A percentile compares a stretch with the other conserved stretches of the same genome.
phyloP scores from a whole-genome alignment of 2,797 vertebrate species.

The Falco biarmicus region DNA sequence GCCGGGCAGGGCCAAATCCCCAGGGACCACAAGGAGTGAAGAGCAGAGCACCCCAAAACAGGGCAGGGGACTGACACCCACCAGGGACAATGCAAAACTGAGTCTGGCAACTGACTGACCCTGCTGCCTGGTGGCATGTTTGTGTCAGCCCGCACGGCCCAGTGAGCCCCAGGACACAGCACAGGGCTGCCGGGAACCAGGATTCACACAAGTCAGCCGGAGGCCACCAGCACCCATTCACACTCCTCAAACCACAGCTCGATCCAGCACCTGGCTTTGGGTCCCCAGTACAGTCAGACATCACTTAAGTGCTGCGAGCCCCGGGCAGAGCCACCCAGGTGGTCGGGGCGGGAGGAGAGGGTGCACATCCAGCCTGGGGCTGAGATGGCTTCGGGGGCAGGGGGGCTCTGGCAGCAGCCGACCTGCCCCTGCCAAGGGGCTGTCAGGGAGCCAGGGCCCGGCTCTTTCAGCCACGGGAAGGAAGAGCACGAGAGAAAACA shows the following conservation, averaged over 20 bases:
- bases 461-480: neutral
- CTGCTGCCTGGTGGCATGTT: rapidly evolving
- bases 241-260: neutral
- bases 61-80: neutral
- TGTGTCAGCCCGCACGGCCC: neutral
- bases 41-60: neutral
- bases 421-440: neutral
- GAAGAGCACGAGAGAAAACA: neutral
- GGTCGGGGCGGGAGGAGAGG: neutral
- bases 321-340: neutral
- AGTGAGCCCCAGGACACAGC: neutral
- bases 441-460: neutral
- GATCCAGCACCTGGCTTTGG: neutral
- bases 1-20: neutral
- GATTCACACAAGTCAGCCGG: rapidly evolving
- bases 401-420: neutral
- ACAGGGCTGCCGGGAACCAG: rapidly evolving
- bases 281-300: neutral
- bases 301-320: too few relatives aligned
- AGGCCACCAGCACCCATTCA: neutral
- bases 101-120: neutral
- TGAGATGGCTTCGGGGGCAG: neutral
- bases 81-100: neutral
- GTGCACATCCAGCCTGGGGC: neutral
- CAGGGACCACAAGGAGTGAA: neutral